A percentile compares a stretch with the other conserved stretches of the same genome.
Evolutionary conservation across 2,888 invertebrate genomes (phyloP).

Genomic region (Pristionchus fissidentatus): DNA sequence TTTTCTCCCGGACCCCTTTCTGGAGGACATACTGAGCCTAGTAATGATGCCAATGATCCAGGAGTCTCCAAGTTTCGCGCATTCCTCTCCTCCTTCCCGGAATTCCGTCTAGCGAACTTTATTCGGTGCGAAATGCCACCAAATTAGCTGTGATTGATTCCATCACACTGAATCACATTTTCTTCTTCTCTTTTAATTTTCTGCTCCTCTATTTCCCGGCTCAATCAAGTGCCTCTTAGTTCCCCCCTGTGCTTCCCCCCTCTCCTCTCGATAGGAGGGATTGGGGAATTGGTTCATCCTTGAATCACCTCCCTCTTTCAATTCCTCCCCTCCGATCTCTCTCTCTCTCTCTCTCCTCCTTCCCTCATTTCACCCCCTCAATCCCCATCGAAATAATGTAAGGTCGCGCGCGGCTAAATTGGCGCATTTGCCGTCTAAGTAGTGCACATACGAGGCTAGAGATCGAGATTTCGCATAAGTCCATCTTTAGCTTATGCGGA

Average conservation of each 20-base stretch:
- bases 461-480: too few species aligned
- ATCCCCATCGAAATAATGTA: not conserved
- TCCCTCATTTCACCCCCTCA: not conserved
- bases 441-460: not conserved
- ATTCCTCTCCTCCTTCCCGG: not conserved
- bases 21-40: too few species aligned
- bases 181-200: not conserved
- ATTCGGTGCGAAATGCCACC: not conserved
- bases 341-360: constrained; percentile 11
- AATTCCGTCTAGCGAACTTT: not conserved
- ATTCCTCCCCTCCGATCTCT: not conserved
- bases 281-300: not conserved
- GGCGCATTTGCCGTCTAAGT: not conserved
- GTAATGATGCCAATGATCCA: not conserved
- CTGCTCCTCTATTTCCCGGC: not conserved
- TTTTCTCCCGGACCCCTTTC: too few species aligned
- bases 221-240: not conserved
- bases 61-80: not conserved
- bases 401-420: not conserved
- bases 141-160: constrained; percentile 26
- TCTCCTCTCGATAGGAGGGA: not conserved
- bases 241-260: not conserved
- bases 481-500: too few species aligned
- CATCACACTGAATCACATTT: not conserved
- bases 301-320: not conserved